Conservation (phyloP, 2,797 vertebrate genomes). For the Lutjanus campechanus region DNA sequence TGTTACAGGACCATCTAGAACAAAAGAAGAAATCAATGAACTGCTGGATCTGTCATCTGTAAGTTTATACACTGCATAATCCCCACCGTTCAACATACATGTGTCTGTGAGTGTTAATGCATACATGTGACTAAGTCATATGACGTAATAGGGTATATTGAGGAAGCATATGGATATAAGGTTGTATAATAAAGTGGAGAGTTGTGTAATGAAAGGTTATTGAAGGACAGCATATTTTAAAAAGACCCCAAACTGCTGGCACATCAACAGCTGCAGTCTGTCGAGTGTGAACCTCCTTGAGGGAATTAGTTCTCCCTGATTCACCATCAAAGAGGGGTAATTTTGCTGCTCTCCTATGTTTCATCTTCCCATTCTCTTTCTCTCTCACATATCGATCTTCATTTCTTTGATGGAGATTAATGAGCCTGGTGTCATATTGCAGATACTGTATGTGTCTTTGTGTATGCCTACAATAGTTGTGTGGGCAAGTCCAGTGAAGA, state of each 20-base stretch:
- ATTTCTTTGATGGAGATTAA: conserved; percentile 16
- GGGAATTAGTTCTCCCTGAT: conserved; percentile 59
- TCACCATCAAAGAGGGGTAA: conserved; percentile 56
- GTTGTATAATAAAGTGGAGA: conserved; percentile 8
- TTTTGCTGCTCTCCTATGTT: conserved; percentile 33
- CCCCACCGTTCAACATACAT: not conserved
- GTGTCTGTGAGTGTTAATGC: not conserved
- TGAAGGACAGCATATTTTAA: conserved; percentile 42
- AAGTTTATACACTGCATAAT: not conserved
- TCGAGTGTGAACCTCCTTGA: conserved; percentile 49
- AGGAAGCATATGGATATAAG: not conserved
- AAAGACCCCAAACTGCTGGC: conserved; percentile 38
- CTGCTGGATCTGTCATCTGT: not conserved
- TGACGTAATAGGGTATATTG: not conserved
- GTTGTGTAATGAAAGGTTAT: conserved; percentile 42
- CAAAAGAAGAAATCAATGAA: conserved; percentile 23
- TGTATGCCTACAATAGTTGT: not conserved
- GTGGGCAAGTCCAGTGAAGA: not conserved
- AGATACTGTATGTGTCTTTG: conserved; percentile 1
- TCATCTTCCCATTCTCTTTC: conserved; percentile 34
- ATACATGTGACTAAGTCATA: not conserved
- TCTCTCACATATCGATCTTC: conserved; percentile 29
- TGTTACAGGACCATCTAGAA: conserved; percentile 90
- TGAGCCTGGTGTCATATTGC: conserved; percentile 28
- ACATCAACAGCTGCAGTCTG: conserved; percentile 47